phyloP scores from a whole-genome alignment of 2,113 vertebrate genomes.

The Eclectus roratus region DNA sequence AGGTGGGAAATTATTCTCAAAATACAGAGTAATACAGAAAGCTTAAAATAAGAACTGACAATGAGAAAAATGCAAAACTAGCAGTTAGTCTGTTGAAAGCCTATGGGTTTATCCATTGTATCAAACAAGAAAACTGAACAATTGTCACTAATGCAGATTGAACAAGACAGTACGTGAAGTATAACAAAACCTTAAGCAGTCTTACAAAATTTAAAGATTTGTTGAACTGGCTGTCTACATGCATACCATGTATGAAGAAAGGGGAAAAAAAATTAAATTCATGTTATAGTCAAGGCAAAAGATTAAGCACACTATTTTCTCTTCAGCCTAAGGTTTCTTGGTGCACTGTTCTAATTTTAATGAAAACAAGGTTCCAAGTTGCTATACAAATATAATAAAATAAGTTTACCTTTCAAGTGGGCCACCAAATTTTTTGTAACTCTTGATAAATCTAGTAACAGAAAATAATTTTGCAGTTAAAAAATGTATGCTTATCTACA shows the following conservation, averaged over 20 bases:
- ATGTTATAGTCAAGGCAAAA: background rate
- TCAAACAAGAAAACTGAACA: background rate
- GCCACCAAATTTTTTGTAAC: conserved; percentile 97
- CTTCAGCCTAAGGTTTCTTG: background rate
- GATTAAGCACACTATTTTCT: background rate
- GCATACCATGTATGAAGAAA: background rate
- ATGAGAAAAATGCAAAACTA: background rate
- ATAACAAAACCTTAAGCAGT: background rate
- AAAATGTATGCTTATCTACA: conserved; percentile 13
- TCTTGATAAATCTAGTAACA: conserved; percentile 92
- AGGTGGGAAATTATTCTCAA: background rate
- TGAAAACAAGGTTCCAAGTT: background rate
- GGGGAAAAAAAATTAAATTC: background rate
- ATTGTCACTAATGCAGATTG: background rate
- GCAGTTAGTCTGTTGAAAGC: background rate
- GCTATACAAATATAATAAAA: conserved; percentile 7
- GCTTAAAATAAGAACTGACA: background rate
- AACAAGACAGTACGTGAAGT: background rate
- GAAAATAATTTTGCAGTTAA: conserved; percentile 67
- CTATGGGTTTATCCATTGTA: background rate
- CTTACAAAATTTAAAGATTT: background rate
- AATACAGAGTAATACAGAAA: background rate
- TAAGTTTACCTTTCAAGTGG: conserved; percentile 89
- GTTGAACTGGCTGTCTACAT: background rate
- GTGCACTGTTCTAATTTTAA: background rate